These are phyloP conservation scores for Heliocidaris erythrogramma DNA, from an alignment of 35 echinoderm and acorn worm genomes.

Conservation along the genomic window DNA sequence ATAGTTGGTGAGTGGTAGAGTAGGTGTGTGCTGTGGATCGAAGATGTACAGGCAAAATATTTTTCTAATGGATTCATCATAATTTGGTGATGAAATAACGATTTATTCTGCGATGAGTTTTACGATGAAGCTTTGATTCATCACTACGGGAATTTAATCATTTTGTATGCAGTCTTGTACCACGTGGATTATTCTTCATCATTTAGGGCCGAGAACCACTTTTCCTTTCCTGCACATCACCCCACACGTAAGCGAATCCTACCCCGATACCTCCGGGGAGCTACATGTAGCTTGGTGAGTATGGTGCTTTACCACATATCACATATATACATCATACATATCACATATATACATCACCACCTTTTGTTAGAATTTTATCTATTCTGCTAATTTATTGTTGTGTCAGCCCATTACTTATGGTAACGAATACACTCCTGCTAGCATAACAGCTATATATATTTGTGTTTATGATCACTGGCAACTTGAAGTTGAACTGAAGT, in stretches of 20 bases:
- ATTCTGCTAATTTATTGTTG: too few species aligned
- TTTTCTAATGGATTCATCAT: not conserved
- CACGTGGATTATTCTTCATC: not conserved
- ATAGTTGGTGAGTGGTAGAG: too few species aligned
- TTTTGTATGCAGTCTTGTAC: not conserved
- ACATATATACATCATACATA: too few species aligned
- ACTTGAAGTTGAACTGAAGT: too few species aligned
- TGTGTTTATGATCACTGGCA: too few species aligned
- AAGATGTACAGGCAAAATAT: not conserved
- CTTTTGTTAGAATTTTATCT: too few species aligned
- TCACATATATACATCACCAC: too few species aligned
- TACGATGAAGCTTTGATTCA: not conserved
- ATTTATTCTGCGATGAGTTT: not conserved
- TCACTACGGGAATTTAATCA: not conserved
- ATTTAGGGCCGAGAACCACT: not conserved
- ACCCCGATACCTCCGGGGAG: not conserved
- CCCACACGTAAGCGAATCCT: not conserved
- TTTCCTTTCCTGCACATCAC: not conserved
- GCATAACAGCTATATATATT: too few species aligned
- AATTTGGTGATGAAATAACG: not conserved
- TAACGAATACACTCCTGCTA: too few species aligned
- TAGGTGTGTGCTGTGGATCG: not conserved
- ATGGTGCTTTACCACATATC: not conserved
- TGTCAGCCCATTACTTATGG: too few species aligned
- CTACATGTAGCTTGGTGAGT: not conserved